A percentile compares a stretch with the other conserved stretches of the same genome.
These are phyloP conservation scores for Bos javanicus DNA, from an alignment of 2,113 vertebrate genomes.

Conservation along the genomic window DNA sequence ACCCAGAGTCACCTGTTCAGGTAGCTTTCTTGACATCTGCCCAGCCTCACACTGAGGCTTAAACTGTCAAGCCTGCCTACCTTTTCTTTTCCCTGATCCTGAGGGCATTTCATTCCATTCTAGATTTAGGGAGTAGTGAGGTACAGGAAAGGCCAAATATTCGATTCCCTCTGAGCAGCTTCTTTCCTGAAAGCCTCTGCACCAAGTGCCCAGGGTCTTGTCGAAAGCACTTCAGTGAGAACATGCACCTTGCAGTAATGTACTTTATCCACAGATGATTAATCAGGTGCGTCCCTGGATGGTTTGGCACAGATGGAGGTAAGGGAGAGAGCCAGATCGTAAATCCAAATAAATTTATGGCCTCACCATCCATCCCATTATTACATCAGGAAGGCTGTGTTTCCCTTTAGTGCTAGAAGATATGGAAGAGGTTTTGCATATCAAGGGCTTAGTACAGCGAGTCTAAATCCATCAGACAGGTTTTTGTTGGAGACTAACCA, in stretches of 20 bases:
- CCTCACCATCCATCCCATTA: constrained; percentile 54
- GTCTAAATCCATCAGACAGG: background rate
- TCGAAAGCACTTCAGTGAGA: constrained; percentile 56
- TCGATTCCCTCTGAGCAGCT: background rate
- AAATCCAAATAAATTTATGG: constrained; percentile 69
- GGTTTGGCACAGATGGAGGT: constrained; percentile 64
- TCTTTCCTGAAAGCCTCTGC: background rate
- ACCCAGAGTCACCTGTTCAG: background rate
- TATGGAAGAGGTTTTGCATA: constrained; percentile 38
- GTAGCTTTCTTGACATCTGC: background rate
- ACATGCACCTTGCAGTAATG: constrained; percentile 53
- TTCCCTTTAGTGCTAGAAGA: constrained; percentile 56
- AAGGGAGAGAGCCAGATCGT: constrained; percentile 59
- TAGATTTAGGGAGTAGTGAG: background rate
- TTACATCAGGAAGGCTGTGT: constrained; percentile 51
- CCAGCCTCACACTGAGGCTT: background rate
- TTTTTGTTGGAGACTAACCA: background rate
- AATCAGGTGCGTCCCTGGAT: constrained; percentile 55
- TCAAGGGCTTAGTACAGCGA: background rate
- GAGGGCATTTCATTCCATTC: background rate
- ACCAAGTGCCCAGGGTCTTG: background rate
- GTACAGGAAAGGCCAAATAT: background rate
- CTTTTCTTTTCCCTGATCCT: background rate
- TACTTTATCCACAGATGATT: constrained; percentile 65
- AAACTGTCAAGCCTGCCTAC: background rate